phyloP scores from a whole-genome alignment of 1,140 invertebrate species.

The Diabrotica undecimpunctata region DNA sequence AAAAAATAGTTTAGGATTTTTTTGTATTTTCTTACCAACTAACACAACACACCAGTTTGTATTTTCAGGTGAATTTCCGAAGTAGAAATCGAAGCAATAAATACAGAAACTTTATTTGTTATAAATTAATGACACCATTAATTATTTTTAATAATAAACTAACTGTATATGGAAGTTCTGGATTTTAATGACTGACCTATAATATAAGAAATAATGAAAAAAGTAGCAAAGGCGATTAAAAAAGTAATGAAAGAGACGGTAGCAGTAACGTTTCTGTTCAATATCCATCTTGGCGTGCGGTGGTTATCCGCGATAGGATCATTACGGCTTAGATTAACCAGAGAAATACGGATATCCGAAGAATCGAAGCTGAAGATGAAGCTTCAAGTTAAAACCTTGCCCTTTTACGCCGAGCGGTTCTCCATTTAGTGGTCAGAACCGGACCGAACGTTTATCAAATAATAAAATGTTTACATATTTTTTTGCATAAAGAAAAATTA shows the following conservation, averaged over 20 bases:
- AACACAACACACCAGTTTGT: too few species aligned
- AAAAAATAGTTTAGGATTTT: too few species aligned
- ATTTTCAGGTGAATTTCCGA: too few species aligned
- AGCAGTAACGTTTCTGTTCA: not conserved
- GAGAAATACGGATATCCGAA: slow-evolving; percentile 14
- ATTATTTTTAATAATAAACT: too few species aligned
- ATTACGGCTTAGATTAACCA: slow-evolving; percentile 12
- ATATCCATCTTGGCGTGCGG: slow-evolving; percentile 3
- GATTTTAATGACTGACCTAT: not conserved
- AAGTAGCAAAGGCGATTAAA: slow-evolving; percentile 8
- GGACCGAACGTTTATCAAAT: too few species aligned
- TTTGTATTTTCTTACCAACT: too few species aligned
- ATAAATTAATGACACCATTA: too few species aligned
- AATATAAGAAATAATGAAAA: not conserved
- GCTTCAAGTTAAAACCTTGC: not conserved
- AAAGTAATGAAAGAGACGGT: slow-evolving; percentile 7
- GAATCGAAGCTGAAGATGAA: slow-evolving; percentile 7
- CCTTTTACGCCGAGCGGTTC: slow-evolving; percentile 4
- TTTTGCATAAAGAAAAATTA: too few species aligned
- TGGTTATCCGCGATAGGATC: slow-evolving; percentile 5
- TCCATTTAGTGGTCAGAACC: not conserved
- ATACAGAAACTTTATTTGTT: too few species aligned
- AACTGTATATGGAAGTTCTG: too few species aligned
- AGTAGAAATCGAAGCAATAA: too few species aligned
- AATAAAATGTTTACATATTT: too few species aligned